Evolutionary conservation across 2,797 vertebrate species (phyloP).

Genomic region (Linurgus olivaceus): DNA sequence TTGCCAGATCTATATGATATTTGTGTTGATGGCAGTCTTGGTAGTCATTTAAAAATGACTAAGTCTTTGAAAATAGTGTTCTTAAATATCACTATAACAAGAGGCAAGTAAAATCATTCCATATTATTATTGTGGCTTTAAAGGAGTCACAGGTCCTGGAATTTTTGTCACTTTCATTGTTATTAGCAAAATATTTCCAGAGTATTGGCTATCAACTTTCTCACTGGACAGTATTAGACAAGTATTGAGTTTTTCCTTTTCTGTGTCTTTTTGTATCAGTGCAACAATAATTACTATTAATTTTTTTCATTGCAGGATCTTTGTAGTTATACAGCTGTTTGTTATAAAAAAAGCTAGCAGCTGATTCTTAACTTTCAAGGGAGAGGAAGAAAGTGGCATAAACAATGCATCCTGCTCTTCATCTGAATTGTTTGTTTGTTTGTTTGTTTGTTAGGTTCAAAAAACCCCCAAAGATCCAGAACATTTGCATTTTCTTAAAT

Average conservation of each 20-base stretch:
- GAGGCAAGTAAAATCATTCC: not conserved
- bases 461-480: not conserved
- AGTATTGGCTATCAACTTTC: not conserved
- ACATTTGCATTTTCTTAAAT: not conserved
- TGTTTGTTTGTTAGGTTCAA: not conserved
- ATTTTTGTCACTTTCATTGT: not conserved
- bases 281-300: not conserved
- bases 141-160: not conserved
- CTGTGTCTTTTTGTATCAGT: not conserved
- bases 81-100: not conserved
- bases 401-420: not conserved
- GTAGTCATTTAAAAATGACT: not conserved
- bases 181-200: not conserved
- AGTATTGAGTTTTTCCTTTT: not conserved
- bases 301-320: not conserved
- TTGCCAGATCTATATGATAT: not conserved
- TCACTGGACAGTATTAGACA: not conserved
- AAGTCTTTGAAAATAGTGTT: not conserved
- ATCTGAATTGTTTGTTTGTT: not conserved
- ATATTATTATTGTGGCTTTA: not conserved
- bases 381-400: not conserved
- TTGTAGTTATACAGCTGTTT: conserved; percentile 21
- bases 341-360: conserved; percentile 31
- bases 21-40: not conserved
- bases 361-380: not conserved